Base-by-base conservation (phyloP, 2,797 vertebrate species). In the Takifugu rubripes region DNA sequence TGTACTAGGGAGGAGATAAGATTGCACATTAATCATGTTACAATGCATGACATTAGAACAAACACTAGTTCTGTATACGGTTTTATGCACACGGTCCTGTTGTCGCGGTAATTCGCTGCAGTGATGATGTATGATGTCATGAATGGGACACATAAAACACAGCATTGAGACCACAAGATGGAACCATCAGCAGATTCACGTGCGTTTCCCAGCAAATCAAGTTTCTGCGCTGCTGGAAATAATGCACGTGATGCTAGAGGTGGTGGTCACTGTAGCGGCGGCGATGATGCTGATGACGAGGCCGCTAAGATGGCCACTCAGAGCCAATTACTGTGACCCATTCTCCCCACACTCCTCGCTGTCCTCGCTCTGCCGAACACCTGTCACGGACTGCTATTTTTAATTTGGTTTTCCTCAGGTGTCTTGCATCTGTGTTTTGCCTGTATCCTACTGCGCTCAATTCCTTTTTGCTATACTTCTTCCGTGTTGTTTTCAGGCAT, bases 181-280 rank as follows among this genome's bases (percentile, higher is more conserved):
- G 62, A 54, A 55, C 45, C 65, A 44, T 66, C 70, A 74, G 68
- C 61, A 54, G 4, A 59, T 44, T 59, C 51, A 50, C 70, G 61
- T 53, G 66, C 54, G 74, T 54, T 56, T 59, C 66, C 60, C 40
- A 60, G 65, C 60, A 73, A 74, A 61, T 70, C 42, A 70, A 60
- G 15, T 70, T 82, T 71, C 60, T 76, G 66, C 64, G 66, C 72
- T 46, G 49, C 59, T 49, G 61, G 66, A 60, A 49, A 64, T 51
- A 72, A 61, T 69, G 66, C 47, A 52, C 70, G 65, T 44, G 52
- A 62, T 51, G 3, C 7, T 10, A 10, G 16, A 31, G 26, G 4
- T 49, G 14, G 11, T 49, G 46, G 48, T 49, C 60, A 46, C 47
- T 55, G 59, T 25, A 40, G 44, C 48, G 52, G 29, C 44, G 53